Evolutionary conservation across 2,113 vertebrate genomes (phyloP).

Genomic region (Scolopax mira): DNA sequence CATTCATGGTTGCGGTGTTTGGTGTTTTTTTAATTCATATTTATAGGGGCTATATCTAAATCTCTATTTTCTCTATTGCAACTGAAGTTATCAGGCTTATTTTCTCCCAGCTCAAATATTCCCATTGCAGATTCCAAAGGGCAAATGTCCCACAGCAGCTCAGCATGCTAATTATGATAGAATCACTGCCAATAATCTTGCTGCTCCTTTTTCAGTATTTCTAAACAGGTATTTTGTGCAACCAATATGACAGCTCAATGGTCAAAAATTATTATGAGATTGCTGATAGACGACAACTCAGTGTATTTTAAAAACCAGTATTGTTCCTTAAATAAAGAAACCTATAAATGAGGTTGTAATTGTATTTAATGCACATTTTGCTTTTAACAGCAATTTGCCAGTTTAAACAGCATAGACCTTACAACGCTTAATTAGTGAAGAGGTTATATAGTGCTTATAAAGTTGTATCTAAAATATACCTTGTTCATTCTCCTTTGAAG

Average conservation of each 20-base stretch:
- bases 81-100: not conserved
- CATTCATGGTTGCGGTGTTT: not conserved
- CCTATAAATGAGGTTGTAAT: constrained; percentile 47
- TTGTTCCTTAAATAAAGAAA: constrained; percentile 1
- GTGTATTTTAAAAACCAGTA: not conserved
- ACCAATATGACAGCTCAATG: not conserved
- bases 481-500: constrained; percentile 68
- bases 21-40: not conserved
- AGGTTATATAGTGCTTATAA: constrained; percentile 69
- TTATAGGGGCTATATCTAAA: not conserved
- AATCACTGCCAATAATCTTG: not conserved
- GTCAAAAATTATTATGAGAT: not conserved
- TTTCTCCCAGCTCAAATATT: not conserved
- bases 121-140: not conserved
- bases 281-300: not conserved
- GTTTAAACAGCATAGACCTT: constrained; percentile 69
- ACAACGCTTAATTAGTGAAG: constrained; percentile 65
- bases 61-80: not conserved
- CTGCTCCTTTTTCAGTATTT: not conserved
- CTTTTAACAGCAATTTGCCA: constrained; percentile 75
- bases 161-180: not conserved
- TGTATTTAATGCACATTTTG: constrained; percentile 75
- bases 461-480: constrained; percentile 76
- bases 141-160: not conserved
- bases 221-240: not conserved